These are phyloP conservation scores for Stictonetta naevosa DNA, from an alignment of 2,113 vertebrate genomes.

Conservation along the genomic window DNA sequence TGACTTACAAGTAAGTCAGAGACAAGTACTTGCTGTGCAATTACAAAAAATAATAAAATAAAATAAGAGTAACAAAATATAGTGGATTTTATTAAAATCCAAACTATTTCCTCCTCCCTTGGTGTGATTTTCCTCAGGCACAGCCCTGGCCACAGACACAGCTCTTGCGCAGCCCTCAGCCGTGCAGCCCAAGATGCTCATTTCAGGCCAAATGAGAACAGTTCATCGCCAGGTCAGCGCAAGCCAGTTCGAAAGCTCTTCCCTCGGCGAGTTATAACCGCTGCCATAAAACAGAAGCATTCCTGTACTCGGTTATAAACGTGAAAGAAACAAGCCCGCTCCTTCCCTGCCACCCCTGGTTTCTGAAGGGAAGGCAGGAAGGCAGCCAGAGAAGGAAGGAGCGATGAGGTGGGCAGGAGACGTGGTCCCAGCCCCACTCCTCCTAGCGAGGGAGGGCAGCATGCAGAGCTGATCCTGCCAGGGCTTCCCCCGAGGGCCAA, in stretches of 20 bases:
- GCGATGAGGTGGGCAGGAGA: not conserved
- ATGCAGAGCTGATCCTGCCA: fast-evolving
- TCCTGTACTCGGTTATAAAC: not conserved
- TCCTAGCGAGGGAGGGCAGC: not conserved
- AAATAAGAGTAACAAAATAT: not conserved
- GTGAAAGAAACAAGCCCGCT: not conserved
- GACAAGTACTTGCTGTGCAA: slow-evolving; percentile 49
- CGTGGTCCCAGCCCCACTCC: not conserved
- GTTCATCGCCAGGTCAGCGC: slow-evolving; percentile 64
- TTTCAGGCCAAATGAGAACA: slow-evolving; percentile 1
- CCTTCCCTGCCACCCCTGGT: not conserved
- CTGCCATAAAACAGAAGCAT: slow-evolving; percentile 50
- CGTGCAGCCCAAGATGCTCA: not conserved
- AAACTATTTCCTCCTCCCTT: not conserved
- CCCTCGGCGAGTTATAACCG: not conserved
- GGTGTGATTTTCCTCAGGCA: not conserved
- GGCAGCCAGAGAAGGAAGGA: not conserved
- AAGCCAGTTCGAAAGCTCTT: slow-evolving; percentile 31
- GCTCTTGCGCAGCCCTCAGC: not conserved
- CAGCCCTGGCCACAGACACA: not conserved
- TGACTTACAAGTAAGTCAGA: slow-evolving; percentile 24
- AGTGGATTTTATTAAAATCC: slow-evolving; percentile 12
- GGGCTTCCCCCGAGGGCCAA: not conserved
- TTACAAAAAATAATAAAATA: not conserved
- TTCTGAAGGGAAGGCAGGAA: not conserved